These are phyloP conservation scores for Hypselothyrea guttata DNA, from an alignment of 2,888 invertebrate genomes.

Conservation along the genomic window DNA sequence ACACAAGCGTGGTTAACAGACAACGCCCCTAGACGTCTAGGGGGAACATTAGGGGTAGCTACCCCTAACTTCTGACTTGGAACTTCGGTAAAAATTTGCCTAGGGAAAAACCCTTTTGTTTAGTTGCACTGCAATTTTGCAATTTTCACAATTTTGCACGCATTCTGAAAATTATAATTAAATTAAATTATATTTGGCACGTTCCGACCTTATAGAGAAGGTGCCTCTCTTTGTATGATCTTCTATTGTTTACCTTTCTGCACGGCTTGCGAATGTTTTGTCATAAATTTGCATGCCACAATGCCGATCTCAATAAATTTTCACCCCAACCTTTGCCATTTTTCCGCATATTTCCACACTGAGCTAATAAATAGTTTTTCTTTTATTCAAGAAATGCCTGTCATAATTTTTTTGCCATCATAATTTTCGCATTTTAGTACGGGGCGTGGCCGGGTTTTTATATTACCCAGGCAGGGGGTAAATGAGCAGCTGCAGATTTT, in stretches of 20 bases:
- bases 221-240: conserved; percentile 6
- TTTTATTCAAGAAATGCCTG: conserved; percentile 22
- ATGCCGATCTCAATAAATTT: conserved; percentile 45
- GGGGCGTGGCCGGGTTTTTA: conserved; percentile 49
- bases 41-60: conserved; percentile 18
- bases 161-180: conserved; percentile 67
- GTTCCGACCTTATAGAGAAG: conserved; percentile 55
- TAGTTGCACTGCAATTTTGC: conserved; percentile 36
- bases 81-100: conserved; percentile 33
- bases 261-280: conserved; percentile 67
- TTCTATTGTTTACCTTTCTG: conserved; percentile 64
- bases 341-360: conserved; percentile 9
- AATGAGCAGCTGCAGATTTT: conserved; percentile 61
- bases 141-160: conserved; percentile 62
- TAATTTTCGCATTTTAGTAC: conserved; percentile 60
- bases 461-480: conserved; percentile 53
- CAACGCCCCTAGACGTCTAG: conserved; percentile 2
- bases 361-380: conserved; percentile 50
- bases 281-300: conserved; percentile 75
- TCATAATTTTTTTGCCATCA: conserved; percentile 70
- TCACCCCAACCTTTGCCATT: not conserved
- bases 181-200: conserved; percentile 73
- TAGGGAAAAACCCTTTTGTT: conserved; percentile 49
- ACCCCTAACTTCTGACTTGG: too few relatives aligned
- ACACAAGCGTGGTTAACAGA: conserved; percentile 29